Percentiles rank a stretch among this genome's conserved stretches.
Conservation (phyloP, 1,140 invertebrate genomes). For the Drosophila saltans region DNA sequence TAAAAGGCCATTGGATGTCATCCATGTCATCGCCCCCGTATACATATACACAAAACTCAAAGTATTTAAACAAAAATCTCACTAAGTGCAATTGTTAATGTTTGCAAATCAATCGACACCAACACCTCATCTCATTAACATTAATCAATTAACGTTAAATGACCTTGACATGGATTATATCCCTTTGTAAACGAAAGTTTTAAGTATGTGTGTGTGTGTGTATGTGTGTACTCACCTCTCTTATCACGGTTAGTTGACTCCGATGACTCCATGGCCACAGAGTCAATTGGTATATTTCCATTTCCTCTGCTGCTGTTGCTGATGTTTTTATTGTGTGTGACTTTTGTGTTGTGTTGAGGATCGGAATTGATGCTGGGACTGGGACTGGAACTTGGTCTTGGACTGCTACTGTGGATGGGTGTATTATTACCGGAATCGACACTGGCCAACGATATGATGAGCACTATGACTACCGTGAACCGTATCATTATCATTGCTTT, state of each 20-base stretch:
- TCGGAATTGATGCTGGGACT: conserved; percentile 24
- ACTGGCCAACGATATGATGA: conserved; percentile 62
- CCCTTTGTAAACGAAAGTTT: conserved; percentile 12
- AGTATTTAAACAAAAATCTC: conserved; percentile 32
- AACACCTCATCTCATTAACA: conserved; percentile 41
- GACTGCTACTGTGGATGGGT: conserved; percentile 8
- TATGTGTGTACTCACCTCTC: conserved; percentile 57
- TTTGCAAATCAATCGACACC: conserved; percentile 61
- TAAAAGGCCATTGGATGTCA: conserved; percentile 7
- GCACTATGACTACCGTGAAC: conserved; percentile 51
- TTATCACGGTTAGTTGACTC: conserved; percentile 56
- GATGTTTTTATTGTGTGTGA: conserved; percentile 15
- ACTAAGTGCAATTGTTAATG: conserved; percentile 72
- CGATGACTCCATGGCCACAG: conserved; percentile 9
- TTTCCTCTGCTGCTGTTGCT: conserved; percentile 38
- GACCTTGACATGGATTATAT: conserved; percentile 66
- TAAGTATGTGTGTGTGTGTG: not conserved
- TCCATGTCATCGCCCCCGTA: conserved; percentile 14
- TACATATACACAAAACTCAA: not conserved
- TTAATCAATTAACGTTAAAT: conserved; percentile 17
- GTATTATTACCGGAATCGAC: conserved; percentile 72
- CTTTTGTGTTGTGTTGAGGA: conserved; percentile 3
- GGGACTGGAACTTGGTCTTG: conserved; percentile 1
- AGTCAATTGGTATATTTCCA: conserved; percentile 40
- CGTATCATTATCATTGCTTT: conserved; percentile 64